Evolutionary conservation across 2,797 vertebrate genomes (phyloP), one percentile per base, ranked within the genome.

Genomic region (Telmatherina bonti): DNA sequence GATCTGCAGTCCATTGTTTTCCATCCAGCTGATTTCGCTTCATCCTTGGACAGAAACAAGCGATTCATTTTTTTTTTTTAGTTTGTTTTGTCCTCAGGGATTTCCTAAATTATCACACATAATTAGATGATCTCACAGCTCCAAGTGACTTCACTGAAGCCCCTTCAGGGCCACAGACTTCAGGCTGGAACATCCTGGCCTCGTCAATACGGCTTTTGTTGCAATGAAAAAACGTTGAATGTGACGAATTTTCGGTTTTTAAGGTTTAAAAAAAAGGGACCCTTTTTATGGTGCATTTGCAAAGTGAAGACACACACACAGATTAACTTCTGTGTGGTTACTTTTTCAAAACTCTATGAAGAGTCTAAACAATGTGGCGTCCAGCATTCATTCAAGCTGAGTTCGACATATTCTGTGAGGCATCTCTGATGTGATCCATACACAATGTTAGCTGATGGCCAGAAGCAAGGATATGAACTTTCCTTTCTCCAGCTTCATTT

Each of bases 41-140:
- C 54, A 12, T 61, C 49, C 73, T 77, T 35, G 49, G 8, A n/a
- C 51, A 63, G 6, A 72, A 75, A 59, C 57, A 10, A 64, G 59
- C 18, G 55, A 20, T 22, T 13, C 22, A 51, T 26, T 7, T 67
- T 76, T 70, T 35, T 9, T 3, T 3, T 66, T 15, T 2, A 67
- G 31, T 26, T 60, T 70, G 67, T 72, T 74, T 84, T 69, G 45
- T 47, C 45, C 45, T 27, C 24, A 53, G 61, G 70, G 62, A 67
- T 62, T 73, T 80, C 60, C 61, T 74, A 66, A 76, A 80, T 76
- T 53, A 77, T 76, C 65, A 60, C 56, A 68, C 56, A 71, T 76
- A 76, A 78, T 88, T 66, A 68, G 41, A 83, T 78, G 64, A 78
- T 67, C 64, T 83, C 64, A 79, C 43, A 61, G 54, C 49, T 53